Conservation (phyloP, 2,113 vertebrate species). For the Lophotis ruficrista region DNA sequence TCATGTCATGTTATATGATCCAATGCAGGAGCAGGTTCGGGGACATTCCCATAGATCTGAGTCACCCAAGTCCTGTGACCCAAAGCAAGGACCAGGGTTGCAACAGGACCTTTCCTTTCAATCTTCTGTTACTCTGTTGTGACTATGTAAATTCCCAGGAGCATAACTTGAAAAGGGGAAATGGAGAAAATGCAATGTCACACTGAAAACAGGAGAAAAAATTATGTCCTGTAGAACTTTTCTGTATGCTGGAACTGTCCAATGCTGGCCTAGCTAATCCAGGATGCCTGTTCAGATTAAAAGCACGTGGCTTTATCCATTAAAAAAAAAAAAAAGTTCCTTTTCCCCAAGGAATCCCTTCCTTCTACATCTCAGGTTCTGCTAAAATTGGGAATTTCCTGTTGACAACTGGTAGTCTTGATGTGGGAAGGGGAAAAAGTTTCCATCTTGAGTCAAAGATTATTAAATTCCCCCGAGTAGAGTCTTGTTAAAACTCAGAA, state of each 20-base stretch:
- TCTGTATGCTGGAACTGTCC: neutral
- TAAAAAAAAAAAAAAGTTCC: neutral
- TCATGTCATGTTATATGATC: neutral
- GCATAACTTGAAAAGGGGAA: neutral
- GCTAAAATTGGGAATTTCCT: neutral
- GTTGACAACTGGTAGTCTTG: neutral
- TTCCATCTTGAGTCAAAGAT: neutral
- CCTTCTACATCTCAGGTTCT: neutral
- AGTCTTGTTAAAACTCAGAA: neutral
- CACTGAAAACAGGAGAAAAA: neutral
- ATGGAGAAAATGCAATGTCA: neutral
- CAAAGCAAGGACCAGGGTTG: neutral
- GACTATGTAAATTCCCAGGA: neutral
- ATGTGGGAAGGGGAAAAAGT: neutral
- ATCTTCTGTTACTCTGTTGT: neutral
- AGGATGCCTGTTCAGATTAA: neutral
- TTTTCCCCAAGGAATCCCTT: neutral
- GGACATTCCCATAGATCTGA: slow-evolving; percentile 48
- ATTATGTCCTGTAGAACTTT: neutral
- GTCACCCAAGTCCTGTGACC: slow-evolving; percentile 33
- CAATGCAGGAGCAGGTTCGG: neutral
- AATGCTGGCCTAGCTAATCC: neutral
- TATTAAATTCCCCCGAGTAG: neutral
- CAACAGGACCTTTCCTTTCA: neutral
- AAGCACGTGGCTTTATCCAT: neutral